Base-by-base conservation (phyloP, 2,888 invertebrate genomes). In the Philereme vetulata region DNA sequence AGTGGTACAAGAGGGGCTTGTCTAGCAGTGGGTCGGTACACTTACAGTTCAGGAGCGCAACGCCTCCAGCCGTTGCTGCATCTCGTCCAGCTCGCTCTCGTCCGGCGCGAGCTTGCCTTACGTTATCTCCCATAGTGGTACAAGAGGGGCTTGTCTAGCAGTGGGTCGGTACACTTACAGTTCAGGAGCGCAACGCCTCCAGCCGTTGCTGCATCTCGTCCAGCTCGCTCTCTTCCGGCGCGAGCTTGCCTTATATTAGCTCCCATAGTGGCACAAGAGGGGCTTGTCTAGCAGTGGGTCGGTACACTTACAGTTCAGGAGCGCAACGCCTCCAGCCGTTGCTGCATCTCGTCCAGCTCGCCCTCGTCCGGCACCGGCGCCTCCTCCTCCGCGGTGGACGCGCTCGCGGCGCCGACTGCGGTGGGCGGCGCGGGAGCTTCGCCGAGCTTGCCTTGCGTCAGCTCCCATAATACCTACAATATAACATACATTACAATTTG, bases 331-430 rank as follows among this genome's bases (percentile, higher is more conserved):
- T 98, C 96, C 60, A 98, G 93, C 68, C 98, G 92, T 60, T 94
- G 95, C 85, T 97, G 96, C 98, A 98, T 98, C 78, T 97, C 97
- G 72, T 96, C 96, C n/a, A 98, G 90, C 68, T 97, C 98, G 62
- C 94, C 96, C 74, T 96, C 96, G 38, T 95, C 95, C 49, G 96
- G 96, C 51, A 95, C 95, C 11, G 94, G 55, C 1, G 93, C 94
- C 52, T 91, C 93, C 1, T 86, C 87, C 60, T 93, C 88, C 66
- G 93, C 93, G 50, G 74, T 71, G 72, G 85, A 86, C 35, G 88
- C 86, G 59, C 90, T 88, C 4, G 93, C 92, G 0, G 93, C 93
- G 21, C 93, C 94, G 0, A 93, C 93, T 0, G 93, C 93, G 0
- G 93, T 93, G 43, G 95, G 95, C 10, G 95, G 94, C 4, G 96